Conservation (phyloP, 37 sponge, comb jelly and placozoan species). For the Hormiphora californensis region DNA sequence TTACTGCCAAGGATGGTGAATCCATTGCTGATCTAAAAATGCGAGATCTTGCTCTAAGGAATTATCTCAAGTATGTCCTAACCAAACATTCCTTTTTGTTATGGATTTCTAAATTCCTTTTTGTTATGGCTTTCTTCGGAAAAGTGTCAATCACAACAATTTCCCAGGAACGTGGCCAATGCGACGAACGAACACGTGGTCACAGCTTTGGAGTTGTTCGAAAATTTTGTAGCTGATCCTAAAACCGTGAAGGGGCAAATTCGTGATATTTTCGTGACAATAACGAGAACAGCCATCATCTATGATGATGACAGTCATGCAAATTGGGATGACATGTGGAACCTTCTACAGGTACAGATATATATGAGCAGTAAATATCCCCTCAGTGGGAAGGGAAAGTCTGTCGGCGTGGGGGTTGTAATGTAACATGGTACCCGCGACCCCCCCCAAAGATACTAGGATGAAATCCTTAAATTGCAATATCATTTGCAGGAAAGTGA, state of each 20-base stretch:
- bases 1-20: neutral
- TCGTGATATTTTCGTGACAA: neutral
- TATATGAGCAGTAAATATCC: too few relatives aligned
- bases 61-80: neutral
- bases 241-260: neutral
- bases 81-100: neutral
- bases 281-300: neutral
- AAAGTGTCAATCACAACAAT: too few relatives aligned
- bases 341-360: neutral
- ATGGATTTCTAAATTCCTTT: too few relatives aligned
- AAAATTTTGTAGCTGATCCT: neutral
- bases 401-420: too few relatives aligned
- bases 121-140: too few relatives aligned
- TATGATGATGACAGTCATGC: neutral
- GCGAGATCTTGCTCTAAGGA: conserved; percentile 22
- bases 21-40: neutral
- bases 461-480: too few relatives aligned
- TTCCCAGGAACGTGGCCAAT: neutral
- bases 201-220: neutral
- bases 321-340: conserved; percentile 12
- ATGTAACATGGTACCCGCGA: too few relatives aligned
- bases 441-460: too few relatives aligned
- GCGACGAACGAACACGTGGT: neutral
- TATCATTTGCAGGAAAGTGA: neutral
- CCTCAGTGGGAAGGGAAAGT: too few relatives aligned